Evolutionary conservation across 1,140 invertebrate genomes (phyloP).

Genomic region (Drosophila nannoptera): DNA sequence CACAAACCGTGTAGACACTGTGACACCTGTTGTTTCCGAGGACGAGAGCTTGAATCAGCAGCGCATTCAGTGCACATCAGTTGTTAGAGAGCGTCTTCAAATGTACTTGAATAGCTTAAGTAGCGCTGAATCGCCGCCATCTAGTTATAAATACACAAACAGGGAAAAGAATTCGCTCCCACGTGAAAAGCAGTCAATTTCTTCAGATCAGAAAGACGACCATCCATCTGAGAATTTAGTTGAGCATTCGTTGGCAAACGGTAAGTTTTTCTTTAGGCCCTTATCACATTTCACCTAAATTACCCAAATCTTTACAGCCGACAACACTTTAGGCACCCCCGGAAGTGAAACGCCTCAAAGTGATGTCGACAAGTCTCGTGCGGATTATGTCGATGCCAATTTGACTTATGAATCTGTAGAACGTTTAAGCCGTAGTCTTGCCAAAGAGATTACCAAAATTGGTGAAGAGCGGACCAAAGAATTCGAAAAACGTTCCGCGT

Average conservation of each 20-base stretch:
- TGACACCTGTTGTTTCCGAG: slow-evolving; percentile 74
- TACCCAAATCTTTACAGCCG: slow-evolving; percentile 52
- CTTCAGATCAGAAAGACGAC: not conserved
- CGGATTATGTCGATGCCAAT: slow-evolving; percentile 31
- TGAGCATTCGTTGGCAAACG: slow-evolving; percentile 36
- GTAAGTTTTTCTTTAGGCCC: slow-evolving; percentile 49
- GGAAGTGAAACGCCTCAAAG: slow-evolving; percentile 1
- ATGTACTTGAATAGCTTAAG: slow-evolving; percentile 60
- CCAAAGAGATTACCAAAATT: slow-evolving; percentile 55
- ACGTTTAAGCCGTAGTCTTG: slow-evolving; percentile 49
- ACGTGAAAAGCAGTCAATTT: slow-evolving; percentile 51
- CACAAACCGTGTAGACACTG: slow-evolving; percentile 72
- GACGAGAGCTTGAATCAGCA: slow-evolving; percentile 45
- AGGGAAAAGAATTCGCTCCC: slow-evolving; percentile 44
- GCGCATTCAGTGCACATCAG: slow-evolving; percentile 10
- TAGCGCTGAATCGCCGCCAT: slow-evolving; percentile 56
- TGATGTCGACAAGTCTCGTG: slow-evolving; percentile 2
- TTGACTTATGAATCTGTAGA: slow-evolving; percentile 52
- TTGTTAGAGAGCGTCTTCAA: slow-evolving; percentile 44
- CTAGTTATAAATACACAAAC: slow-evolving; percentile 44
- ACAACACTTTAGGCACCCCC: slow-evolving; percentile 21
- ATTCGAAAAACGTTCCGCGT: slow-evolving; percentile 56
- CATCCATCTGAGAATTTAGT: slow-evolving; percentile 44
- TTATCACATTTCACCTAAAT: slow-evolving; percentile 39
- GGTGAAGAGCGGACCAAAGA: slow-evolving; percentile 55